A percentile compares a stretch with the other conserved stretches of the same genome.
These are phyloP conservation scores for Hapalemur alaotrensis DNA, from an alignment of 2,797 vertebrate genomes.

Conservation along the genomic window DNA sequence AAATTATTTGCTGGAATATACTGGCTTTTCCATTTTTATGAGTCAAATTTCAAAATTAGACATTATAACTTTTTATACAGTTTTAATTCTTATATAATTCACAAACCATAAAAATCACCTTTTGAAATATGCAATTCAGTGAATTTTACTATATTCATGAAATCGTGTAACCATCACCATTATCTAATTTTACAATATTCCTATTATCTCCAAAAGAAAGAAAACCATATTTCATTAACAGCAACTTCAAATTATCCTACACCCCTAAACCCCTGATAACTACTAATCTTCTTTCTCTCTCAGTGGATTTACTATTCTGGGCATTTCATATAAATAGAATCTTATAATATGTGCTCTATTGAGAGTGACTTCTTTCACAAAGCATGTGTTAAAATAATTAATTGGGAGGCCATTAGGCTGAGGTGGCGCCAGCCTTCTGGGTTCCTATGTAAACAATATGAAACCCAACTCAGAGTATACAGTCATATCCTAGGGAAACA, in stretches of 20 bases:
- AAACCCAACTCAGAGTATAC: neutral
- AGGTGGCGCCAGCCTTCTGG: neutral
- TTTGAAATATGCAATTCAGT: neutral
- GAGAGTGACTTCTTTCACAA: neutral
- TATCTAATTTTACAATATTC: constrained; percentile 15
- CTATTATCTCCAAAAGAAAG: neutral
- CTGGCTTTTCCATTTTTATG: neutral
- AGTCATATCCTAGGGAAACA: neutral
- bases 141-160: neutral
- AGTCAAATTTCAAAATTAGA: constrained; percentile 47
- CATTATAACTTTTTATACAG: neutral
- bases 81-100: constrained; percentile 10
- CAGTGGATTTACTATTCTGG: neutral
- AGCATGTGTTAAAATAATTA: neutral
- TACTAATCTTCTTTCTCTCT: neutral
- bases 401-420: neutral
- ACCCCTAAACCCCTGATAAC: neutral
- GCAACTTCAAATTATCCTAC: neutral
- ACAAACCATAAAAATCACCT: neutral
- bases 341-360: neutral
- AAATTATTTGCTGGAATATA: constrained; percentile 34
- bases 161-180: neutral
- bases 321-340: neutral
- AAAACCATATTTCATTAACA: neutral
- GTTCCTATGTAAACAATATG: neutral